These are phyloP conservation scores for Hemicordylus capensis DNA, from an alignment of 2,113 vertebrate genomes.

Conservation along the genomic window DNA sequence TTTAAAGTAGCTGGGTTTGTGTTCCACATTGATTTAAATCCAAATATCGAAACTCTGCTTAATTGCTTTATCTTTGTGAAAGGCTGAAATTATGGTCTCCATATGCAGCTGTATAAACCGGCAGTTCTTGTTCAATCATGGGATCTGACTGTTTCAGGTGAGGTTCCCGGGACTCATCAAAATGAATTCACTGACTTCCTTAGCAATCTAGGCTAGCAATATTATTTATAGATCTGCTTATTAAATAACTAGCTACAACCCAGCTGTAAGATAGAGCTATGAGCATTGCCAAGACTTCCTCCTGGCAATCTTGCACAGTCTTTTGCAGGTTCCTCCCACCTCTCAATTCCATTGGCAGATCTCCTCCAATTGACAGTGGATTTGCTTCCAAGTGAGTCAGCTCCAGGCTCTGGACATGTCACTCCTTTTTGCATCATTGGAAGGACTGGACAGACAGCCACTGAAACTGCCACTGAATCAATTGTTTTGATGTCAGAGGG, in stretches of 20 bases:
- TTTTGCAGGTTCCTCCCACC: neutral
- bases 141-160: neutral
- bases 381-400: neutral
- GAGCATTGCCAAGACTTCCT: neutral
- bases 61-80: neutral
- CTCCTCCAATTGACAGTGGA: neutral
- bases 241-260: neutral
- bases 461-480: neutral
- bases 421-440: neutral
- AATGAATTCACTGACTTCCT: neutral
- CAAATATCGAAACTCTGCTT: neutral
- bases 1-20: neutral
- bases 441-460: neutral
- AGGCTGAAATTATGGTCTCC: neutral
- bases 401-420: neutral
- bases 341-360: neutral
- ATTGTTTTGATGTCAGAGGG: neutral
- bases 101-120: neutral
- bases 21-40: neutral
- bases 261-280: neutral
- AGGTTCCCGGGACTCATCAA: neutral
- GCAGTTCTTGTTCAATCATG: neutral
- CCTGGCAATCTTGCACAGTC: neutral
- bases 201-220: neutral
- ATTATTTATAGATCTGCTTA: constrained; percentile 1